Conservation (phyloP, 2,797 vertebrate species). For the Manis crassicaudata region DNA sequence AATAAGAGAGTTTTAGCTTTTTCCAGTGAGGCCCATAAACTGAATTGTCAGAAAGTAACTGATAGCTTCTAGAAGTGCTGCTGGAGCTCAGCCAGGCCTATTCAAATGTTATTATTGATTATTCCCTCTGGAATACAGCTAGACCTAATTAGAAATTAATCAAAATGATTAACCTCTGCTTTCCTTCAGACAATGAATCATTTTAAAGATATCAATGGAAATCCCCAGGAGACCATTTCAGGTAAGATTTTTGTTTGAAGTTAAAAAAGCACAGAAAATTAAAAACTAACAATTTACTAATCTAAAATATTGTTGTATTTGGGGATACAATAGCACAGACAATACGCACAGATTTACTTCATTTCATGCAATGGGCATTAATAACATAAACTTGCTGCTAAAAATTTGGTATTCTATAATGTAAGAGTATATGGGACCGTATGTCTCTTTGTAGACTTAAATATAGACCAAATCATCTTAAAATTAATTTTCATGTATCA, state of each 20-base stretch:
- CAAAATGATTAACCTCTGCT: constrained; percentile 72
- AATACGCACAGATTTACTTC: constrained; percentile 83
- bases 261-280: constrained; percentile 80
- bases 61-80: constrained; percentile 83
- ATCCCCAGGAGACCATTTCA: constrained; percentile 76
- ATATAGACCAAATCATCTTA: constrained; percentile 53
- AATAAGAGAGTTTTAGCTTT: constrained; percentile 81
- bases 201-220: constrained; percentile 75
- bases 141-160: constrained; percentile 75
- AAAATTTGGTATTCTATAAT: constrained; percentile 75
- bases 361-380: constrained; percentile 82
- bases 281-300: constrained; percentile 83
- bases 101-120: constrained; percentile 82
- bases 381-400: constrained; percentile 80
- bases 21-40: constrained; percentile 89
- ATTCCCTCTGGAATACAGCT: constrained; percentile 78
- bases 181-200: constrained; percentile 75
- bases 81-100: constrained; percentile 80
- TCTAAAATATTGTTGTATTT: constrained; percentile 79
- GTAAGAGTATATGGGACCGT: constrained; percentile 75
- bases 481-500: constrained; percentile 60
- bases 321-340: constrained; percentile 68
- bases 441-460: constrained; percentile 62
- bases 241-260: constrained; percentile 75
- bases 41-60: constrained; percentile 93